Base-by-base conservation (phyloP, 2,888 invertebrate species). In the Melinaea marsaeus region DNA sequence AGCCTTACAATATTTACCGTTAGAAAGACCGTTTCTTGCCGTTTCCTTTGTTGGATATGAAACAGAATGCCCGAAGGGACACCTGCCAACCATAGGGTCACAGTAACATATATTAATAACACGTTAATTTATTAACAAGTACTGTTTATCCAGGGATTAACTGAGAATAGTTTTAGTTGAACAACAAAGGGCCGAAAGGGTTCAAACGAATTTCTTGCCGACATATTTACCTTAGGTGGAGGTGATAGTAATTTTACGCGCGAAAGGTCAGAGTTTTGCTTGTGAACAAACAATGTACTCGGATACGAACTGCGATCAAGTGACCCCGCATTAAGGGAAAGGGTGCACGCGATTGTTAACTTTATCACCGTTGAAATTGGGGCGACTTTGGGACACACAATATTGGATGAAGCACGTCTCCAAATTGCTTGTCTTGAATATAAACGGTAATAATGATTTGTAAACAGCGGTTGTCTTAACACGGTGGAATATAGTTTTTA, bases 191-290 rank as follows among this genome's bases (percentile, higher is more conserved):
- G 79, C 83, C 77, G 79, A 80, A 85, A 88, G 90, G 90, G 90
- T 90, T 90, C 90, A 90, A 90, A 90, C 86, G 85, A 89, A 88
- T 89, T 89, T 90, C 90, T 90, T 90, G 89, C 83, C 88, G 86
- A 89, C 90, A 90, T 90, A 90, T 90, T 90, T 90, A 90, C 90
- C 86, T 88, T 84, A 86, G 86, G 88, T 86, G 82, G 79, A 86
- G 88, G 85, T 89, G 90, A 90, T 90, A 88, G 88, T 86, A 90
- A 90, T 89, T 90, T 90, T 89, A 88, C 88, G 88, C 86, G 84
- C 81, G 84, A 83, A 78, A 86, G 86, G 89, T 85, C 88, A 85
- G 83, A 86, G 83, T 80, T 86, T 82, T 74, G 76, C 72, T 74
- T 75, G 70, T 63, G 72, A 68, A 71, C 74, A 75, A 76, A 75